These are phyloP conservation scores for Merluccius polli DNA, from an alignment of 2,797 vertebrate species.

Conservation along the genomic window DNA sequence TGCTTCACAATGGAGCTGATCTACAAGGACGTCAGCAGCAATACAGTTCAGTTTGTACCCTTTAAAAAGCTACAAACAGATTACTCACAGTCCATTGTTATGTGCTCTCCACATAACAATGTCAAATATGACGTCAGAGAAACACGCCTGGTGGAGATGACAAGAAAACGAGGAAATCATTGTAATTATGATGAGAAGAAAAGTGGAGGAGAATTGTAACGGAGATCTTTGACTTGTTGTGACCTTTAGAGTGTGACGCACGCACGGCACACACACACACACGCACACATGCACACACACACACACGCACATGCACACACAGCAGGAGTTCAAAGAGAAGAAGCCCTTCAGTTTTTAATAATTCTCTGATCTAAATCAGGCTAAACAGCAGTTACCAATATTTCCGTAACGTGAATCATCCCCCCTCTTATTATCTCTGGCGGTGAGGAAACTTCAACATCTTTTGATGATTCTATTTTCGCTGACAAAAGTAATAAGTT, in stretches of 20 bases:
- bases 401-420: slow-evolving; percentile 16
- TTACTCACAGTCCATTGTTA: too few relatives aligned
- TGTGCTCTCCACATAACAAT: too few relatives aligned
- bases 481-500: slow-evolving; percentile 34
- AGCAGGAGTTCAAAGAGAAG: slow-evolving; percentile 16
- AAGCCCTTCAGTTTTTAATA: slow-evolving; percentile 8
- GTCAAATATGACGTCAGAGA: not conserved
- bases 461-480: slow-evolving; percentile 27
- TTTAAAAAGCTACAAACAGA: too few relatives aligned
- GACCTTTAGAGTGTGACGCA: not conserved
- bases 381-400: slow-evolving; percentile 28
- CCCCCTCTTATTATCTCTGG: slow-evolving; percentile 12
- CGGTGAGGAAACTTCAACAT: slow-evolving; percentile 12
- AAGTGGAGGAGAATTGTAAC: not conserved
- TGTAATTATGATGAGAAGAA: not conserved
- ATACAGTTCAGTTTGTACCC: not conserved
- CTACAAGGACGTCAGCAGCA: not conserved
- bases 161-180: not conserved
- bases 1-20: not conserved
- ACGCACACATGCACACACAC: slow-evolving; percentile 15
- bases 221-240: not conserved
- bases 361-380: slow-evolving; percentile 30
- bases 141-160: not conserved
- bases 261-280: not conserved
- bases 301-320: slow-evolving; percentile 8